Percentiles rank a stretch among this genome's conserved stretches.
Evolutionary conservation across 2,113 vertebrate genomes (phyloP).

Genomic region (Orientallactaga bullata): DNA sequence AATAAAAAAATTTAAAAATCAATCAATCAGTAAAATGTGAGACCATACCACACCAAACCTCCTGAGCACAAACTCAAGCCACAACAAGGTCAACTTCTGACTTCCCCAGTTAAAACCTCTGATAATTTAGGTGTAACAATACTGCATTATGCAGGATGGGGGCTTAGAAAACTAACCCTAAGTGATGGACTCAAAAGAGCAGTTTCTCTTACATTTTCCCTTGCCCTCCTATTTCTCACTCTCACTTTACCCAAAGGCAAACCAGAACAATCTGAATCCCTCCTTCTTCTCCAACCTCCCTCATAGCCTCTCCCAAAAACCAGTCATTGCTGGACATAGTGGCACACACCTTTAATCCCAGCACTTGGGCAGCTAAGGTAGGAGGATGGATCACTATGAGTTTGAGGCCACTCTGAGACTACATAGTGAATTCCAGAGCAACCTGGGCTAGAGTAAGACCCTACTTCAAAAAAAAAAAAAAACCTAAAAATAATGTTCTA

Average conservation of each 20-base stretch:
- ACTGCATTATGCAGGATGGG: background rate
- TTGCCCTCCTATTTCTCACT: background rate
- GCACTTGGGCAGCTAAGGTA: too few relatives aligned
- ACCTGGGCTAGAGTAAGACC: too few relatives aligned
- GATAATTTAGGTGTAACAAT: background rate
- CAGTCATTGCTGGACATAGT: background rate
- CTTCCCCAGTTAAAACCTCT: constrained; percentile 8
- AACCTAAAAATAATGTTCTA: background rate
- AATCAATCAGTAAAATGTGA: too few relatives aligned
- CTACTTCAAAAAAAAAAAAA: background rate
- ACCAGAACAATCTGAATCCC: background rate
- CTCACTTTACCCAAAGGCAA: background rate
- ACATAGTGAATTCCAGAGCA: too few relatives aligned
- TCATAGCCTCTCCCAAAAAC: background rate
- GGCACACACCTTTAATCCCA: too few relatives aligned
- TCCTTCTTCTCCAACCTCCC: background rate
- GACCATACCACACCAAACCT: background rate
- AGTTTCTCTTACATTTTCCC: background rate
- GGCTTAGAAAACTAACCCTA: background rate
- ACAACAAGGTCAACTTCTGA: constrained; percentile 7
- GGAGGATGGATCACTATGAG: too few relatives aligned
- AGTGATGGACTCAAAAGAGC: background rate
- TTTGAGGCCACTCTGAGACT: too few relatives aligned
- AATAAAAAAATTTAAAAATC: too few relatives aligned
- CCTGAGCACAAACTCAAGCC: background rate